These are phyloP conservation scores for Plecotus auritus DNA, from an alignment of 2,113 vertebrate species.

Conservation along the genomic window DNA sequence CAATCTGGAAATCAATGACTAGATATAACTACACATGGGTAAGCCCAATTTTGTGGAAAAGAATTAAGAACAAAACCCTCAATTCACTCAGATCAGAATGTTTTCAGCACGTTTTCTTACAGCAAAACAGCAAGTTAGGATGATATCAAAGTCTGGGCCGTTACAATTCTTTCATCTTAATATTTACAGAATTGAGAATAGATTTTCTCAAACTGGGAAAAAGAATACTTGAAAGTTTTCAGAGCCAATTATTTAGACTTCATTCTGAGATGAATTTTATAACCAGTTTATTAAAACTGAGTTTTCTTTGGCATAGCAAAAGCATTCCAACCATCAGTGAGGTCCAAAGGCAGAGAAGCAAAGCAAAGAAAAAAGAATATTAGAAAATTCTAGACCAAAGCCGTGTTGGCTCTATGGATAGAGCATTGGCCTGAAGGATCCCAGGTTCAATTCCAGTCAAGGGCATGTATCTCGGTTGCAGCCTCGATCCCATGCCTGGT, in stretches of 20 bases:
- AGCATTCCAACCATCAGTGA: background rate
- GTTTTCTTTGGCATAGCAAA: constrained; percentile 1
- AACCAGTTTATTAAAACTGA: background rate
- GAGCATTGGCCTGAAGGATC: no score
- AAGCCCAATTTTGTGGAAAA: background rate
- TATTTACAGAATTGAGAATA: background rate
- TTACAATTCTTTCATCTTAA: background rate
- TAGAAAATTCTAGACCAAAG: background rate
- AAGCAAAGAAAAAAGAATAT: background rate
- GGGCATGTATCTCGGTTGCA: no score
- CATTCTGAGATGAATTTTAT: constrained; percentile 27
- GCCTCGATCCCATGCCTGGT: no score
- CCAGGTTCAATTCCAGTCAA: no score
- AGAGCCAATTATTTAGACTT: background rate
- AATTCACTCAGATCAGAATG: background rate
- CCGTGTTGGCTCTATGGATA: no score
- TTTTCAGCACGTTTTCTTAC: background rate
- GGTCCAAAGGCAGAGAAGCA: background rate
- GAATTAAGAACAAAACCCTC: background rate
- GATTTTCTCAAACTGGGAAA: background rate
- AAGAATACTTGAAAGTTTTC: background rate
- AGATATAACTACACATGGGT: background rate
- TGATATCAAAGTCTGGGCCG: background rate
- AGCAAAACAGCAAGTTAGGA: background rate
- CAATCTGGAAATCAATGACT: background rate